Evolutionary conservation across 2,888 invertebrate genomes (phyloP), one percentile per base, ranked within the genome.

Genomic region (Rhogogaster chlorosoma): DNA sequence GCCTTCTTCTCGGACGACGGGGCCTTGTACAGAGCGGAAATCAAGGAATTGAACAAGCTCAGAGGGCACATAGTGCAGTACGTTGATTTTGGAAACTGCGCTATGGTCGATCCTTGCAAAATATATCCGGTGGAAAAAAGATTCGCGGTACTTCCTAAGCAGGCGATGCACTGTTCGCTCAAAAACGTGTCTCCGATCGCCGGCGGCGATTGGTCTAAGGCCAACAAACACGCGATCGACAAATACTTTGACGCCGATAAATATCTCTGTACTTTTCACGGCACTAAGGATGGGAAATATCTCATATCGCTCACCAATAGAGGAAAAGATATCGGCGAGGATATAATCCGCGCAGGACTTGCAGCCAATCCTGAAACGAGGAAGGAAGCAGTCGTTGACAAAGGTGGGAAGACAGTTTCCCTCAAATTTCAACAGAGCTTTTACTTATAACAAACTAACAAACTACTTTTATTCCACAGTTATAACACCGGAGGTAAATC

Each of bases 61-160:
- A 94, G 95, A 0, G 95, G 95, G 88, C 96, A 95, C 91, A 95
- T 96, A 85, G 96, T 97, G 0, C 94, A 95, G 38, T 97, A 96
- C 90, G 95, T 97, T 0, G 97, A 97, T 92, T 97, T 96, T 89
- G 97, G 97, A 3, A 97, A 97, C 89, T 95, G 95, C 84, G 95
- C 96, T 64, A 93, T 95, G 0, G 96, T 97, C 0, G 95, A 95
- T 73, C 94, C 94, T 0, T 94, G 94, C 86, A 96, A 96, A 88
- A 95, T 97, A 36, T 97, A 96, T 95, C 95, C 95, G 82, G 94
- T 97, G 85, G 96, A 97, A 88, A 94, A 94, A 75, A 95, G 95
- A 87, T 95, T 97, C 86, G 94, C 96, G 92, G 94, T 94, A 4
- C 91, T 97, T 29, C 97, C 97, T 0, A 95, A 95, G 83, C 96